These are phyloP conservation scores for Noctilio leporinus DNA, from an alignment of 2,113 vertebrate genomes.

Conservation along the genomic window DNA sequence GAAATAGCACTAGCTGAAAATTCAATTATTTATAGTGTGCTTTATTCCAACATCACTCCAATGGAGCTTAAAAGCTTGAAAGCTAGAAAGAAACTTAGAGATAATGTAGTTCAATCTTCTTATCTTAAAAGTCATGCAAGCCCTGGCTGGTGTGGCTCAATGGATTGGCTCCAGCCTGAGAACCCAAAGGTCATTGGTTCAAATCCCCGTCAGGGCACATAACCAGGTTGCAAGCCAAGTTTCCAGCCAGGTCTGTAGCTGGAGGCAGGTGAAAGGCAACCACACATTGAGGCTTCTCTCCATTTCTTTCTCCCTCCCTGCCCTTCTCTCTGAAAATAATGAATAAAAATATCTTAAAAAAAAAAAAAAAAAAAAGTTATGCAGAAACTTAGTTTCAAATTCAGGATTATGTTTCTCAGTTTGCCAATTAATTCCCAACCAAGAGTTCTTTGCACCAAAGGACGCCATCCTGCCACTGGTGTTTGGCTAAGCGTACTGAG, in stretches of 20 bases:
- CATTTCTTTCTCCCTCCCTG: too few species aligned
- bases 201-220: too few species aligned
- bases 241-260: too few species aligned
- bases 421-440: background rate
- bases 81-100: background rate
- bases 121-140: background rate
- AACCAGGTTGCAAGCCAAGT: too few species aligned
- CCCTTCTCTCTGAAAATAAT: too few species aligned
- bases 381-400: background rate
- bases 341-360: too few species aligned
- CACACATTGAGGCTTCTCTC: too few species aligned
- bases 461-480: accelerated
- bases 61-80: background rate
- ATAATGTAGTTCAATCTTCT: background rate
- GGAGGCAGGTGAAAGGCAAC: too few species aligned
- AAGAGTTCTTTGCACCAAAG: background rate
- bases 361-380: too few species aligned
- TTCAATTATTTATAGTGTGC: background rate
- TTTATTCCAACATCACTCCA: background rate
- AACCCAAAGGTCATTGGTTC: too few species aligned
- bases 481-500: background rate
- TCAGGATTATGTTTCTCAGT: background rate
- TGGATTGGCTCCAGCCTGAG: too few species aligned
- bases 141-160: too few species aligned
- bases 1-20: background rate